Evolutionary conservation across 2,113 vertebrate genomes (phyloP).

Genomic region (Mormyrus lacerda): DNA sequence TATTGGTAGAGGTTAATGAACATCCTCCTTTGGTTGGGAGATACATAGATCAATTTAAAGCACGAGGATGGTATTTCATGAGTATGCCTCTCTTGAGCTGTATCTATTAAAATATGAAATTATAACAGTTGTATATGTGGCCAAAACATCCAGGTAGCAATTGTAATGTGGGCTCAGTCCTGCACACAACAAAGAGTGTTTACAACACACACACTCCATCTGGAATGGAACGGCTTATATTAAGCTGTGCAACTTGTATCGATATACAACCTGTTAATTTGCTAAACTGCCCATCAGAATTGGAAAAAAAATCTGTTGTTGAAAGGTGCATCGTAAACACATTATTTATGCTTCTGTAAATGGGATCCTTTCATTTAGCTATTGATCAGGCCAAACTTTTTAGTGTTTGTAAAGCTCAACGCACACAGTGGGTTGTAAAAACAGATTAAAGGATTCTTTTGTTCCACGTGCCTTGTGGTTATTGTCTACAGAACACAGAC

Average conservation of each 20-base stretch:
- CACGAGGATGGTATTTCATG: neutral
- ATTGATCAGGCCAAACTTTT: neutral
- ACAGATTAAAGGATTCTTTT: conserved; percentile 17
- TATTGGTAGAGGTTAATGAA: neutral
- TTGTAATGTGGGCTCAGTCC: conserved; percentile 1
- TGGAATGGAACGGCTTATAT: conserved; percentile 20
- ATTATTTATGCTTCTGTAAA: conserved; percentile 9
- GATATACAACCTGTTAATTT: neutral
- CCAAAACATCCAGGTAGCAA: neutral
- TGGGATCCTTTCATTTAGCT: neutral
- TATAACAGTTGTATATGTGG: neutral
- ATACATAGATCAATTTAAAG: neutral
- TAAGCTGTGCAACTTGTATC: neutral
- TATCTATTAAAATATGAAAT: neutral
- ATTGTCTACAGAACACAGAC: neutral
- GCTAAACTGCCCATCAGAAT: neutral
- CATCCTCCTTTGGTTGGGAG: neutral
- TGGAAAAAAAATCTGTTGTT: neutral
- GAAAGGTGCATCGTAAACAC: neutral
- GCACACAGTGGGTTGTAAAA: conserved; percentile 1
- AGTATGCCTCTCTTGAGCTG: neutral
- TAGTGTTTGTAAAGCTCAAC: conserved; percentile 6
- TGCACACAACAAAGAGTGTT: neutral
- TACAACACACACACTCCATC: neutral
- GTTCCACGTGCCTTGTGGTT: conserved; percentile 12